A percentile compares a stretch with the other conserved stretches of the same genome.
Conservation (phyloP, 2,888 invertebrate species). For the Oxyteleia sp. region DNA sequence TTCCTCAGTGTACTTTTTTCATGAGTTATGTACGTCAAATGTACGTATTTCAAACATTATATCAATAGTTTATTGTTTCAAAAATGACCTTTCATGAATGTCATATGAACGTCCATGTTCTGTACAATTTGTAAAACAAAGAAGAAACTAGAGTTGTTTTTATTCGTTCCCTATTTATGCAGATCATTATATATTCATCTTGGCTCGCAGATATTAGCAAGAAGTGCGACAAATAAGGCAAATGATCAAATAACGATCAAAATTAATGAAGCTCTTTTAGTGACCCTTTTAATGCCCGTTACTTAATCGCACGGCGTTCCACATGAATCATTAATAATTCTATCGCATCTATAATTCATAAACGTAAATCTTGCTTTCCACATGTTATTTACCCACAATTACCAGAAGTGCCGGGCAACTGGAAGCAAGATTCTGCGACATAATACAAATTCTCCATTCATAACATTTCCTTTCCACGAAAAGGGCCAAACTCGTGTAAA, state of each 20-base stretch:
- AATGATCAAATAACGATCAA: slow-evolving; percentile 26
- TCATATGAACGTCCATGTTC: no score
- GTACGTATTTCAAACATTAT: no score
- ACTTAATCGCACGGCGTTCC: slow-evolving; percentile 33
- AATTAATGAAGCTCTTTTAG: slow-evolving; percentile 36
- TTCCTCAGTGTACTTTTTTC: no score
- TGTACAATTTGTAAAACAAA: no score
- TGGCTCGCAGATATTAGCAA: neutral
- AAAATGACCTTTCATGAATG: no score
- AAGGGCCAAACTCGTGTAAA: slow-evolving; percentile 26
- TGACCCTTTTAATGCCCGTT: slow-evolving; percentile 28
- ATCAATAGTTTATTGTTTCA: no score
- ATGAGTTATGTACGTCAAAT: no score
- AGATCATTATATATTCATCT: neutral
- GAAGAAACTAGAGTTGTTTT: no score
- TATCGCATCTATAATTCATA: slow-evolving; percentile 34
- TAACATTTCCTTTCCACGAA: slow-evolving; percentile 2
- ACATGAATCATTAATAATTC: slow-evolving; percentile 34
- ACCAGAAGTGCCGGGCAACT: slow-evolving; percentile 34
- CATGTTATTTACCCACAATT: slow-evolving; percentile 48
- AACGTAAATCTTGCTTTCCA: slow-evolving; percentile 41
- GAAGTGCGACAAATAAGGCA: slow-evolving; percentile 1
- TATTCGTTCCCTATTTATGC: no score
- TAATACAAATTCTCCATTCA: slow-evolving; percentile 18
- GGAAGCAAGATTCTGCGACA: slow-evolving; percentile 20